Evolutionary conservation across 2,113 vertebrate species (phyloP).

Genomic region (Microcebus murinus): DNA sequence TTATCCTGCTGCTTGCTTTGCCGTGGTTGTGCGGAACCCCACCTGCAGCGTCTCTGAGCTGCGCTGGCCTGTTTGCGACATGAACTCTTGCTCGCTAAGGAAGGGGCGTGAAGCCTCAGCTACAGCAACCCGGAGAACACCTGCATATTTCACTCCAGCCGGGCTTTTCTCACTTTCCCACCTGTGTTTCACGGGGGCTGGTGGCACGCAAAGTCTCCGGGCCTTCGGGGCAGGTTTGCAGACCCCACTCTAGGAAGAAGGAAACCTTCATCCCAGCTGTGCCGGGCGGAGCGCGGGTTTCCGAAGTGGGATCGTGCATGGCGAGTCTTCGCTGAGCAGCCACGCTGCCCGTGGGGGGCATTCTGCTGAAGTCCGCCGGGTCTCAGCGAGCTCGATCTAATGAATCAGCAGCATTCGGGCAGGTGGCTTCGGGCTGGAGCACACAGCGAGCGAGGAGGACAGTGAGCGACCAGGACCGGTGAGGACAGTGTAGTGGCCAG

Average conservation of each 20-base stretch:
- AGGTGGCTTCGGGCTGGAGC: not conserved
- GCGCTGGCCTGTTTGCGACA: not conserved
- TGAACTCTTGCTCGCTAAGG: not conserved
- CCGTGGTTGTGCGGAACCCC: too few relatives aligned
- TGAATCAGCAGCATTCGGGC: rapidly evolving
- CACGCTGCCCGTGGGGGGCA: not conserved
- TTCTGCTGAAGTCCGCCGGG: not conserved
- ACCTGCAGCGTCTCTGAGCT: not conserved
- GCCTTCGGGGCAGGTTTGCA: not conserved
- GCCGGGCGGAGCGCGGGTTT: not conserved
- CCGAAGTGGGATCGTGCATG: rapidly evolving
- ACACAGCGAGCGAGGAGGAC: rapidly evolving
- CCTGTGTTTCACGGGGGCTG: not conserved
- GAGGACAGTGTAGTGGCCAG: rapidly evolving
- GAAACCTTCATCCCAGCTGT: too few relatives aligned
- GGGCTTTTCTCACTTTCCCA: not conserved
- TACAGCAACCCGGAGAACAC: too few relatives aligned
- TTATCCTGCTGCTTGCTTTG: not conserved
- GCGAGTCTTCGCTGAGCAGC: not conserved
- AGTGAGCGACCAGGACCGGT: rapidly evolving
- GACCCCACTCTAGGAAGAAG: too few relatives aligned
- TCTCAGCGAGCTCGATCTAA: not conserved
- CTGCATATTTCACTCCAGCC: not conserved
- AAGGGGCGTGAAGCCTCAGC: not conserved
- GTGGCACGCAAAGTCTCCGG: not conserved